Evolutionary conservation across 2,888 invertebrate species (phyloP).

Genomic region (Gasteruption jaculator): DNA sequence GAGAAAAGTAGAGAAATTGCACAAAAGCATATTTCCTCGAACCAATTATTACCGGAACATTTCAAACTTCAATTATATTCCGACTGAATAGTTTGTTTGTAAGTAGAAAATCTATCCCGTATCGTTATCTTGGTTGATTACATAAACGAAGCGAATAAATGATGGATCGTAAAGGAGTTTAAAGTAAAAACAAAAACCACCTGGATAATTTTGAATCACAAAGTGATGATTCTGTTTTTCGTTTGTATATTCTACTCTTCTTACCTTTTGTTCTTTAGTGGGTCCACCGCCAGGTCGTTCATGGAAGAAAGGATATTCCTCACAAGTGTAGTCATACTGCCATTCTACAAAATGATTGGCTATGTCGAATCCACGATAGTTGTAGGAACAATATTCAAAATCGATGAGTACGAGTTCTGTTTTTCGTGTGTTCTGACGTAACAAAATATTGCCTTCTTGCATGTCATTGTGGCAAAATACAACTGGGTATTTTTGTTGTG

Average conservation of each 20-base stretch:
- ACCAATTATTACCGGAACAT: too few species aligned
- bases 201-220: slow-evolving; percentile 16
- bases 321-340: slow-evolving; percentile 82
- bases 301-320: slow-evolving; percentile 72
- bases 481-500: slow-evolving; percentile 60
- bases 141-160: too few species aligned
- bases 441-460: slow-evolving; percentile 80
- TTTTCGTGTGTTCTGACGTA: slow-evolving; percentile 54
- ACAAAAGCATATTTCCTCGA: too few species aligned
- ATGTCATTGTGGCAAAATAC: slow-evolving; percentile 94
- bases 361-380: slow-evolving; percentile 87
- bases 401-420: slow-evolving; percentile 78
- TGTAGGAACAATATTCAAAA: slow-evolving; percentile 94
- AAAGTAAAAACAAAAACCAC: slow-evolving; percentile 19
- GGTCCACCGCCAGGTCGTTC: slow-evolving; percentile 69
- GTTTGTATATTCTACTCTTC: slow-evolving; percentile 24
- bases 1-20: too few species aligned
- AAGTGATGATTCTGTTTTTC: slow-evolving; percentile 10
- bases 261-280: slow-evolving; percentile 73
- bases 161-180: slow-evolving; percentile 16
- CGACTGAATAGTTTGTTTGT: too few species aligned
- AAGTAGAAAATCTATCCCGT: too few species aligned
- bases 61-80: too few species aligned
- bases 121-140: too few species aligned
- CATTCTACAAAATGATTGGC: slow-evolving; percentile 95